phyloP scores from a whole-genome alignment of 35 echinoderm and acorn worm species.

The Heliocidaris tuberculata region DNA sequence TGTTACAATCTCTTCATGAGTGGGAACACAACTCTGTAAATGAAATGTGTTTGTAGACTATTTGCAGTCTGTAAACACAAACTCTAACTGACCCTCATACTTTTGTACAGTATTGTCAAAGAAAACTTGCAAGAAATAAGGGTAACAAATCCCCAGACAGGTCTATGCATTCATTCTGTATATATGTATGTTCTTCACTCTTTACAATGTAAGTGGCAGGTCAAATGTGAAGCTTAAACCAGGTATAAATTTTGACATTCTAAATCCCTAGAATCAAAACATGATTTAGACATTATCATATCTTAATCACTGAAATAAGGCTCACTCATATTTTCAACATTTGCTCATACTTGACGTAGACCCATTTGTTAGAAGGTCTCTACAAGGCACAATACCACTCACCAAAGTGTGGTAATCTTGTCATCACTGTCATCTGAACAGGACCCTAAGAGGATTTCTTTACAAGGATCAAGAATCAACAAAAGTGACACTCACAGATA shows the following conservation, averaged over 20 bases:
- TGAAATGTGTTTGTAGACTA: background rate
- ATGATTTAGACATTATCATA: no score
- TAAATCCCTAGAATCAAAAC: no score
- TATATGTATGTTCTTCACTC: background rate
- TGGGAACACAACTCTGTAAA: background rate
- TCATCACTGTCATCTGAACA: background rate
- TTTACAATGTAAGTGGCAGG: background rate
- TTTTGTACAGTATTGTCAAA: background rate
- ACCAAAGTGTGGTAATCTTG: constrained; percentile 1
- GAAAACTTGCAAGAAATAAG: background rate
- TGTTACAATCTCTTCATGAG: background rate
- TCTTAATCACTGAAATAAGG: no score
- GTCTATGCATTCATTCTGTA: background rate
- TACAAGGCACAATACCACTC: background rate
- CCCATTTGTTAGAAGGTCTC: background rate
- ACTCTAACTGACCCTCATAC: background rate
- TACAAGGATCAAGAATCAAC: background rate
- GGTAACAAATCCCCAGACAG: background rate
- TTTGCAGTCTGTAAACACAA: background rate
- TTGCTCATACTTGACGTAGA: no score
- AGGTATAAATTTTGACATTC: no score
- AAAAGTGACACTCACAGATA: background rate
- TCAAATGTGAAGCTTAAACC: no score
- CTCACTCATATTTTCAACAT: no score
- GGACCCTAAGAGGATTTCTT: background rate